These are phyloP conservation scores for Craseonycteris thonglongyai DNA, from an alignment of 2,113 vertebrate species.

Conservation along the genomic window DNA sequence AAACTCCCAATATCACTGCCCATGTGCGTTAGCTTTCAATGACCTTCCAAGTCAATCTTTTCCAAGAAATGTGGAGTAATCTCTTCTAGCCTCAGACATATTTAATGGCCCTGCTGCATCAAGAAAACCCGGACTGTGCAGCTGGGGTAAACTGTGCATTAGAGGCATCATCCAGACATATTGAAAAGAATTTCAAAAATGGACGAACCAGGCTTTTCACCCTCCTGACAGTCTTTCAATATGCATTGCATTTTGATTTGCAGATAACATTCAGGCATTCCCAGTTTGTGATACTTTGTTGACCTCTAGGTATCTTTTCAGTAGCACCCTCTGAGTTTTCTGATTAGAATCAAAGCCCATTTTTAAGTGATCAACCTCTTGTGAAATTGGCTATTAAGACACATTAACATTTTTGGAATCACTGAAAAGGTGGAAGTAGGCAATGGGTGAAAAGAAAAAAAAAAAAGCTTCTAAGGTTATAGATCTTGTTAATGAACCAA, in stretches of 20 bases:
- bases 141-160: background rate
- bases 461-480: background rate
- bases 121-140: background rate
- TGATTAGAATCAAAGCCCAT: constrained; percentile 13
- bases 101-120: background rate
- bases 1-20: background rate
- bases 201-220: background rate
- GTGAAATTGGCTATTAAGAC: constrained; percentile 20
- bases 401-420: constrained; percentile 1
- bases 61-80: background rate
- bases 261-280: background rate
- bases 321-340: background rate
- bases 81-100: background rate
- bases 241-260: background rate
- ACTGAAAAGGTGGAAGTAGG: background rate
- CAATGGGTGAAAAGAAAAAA: background rate
- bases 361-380: constrained; percentile 15
- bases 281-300: background rate
- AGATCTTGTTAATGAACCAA: background rate
- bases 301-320: background rate
- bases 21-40: background rate
- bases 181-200: background rate
- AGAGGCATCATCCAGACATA: background rate
- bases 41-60: background rate
- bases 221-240: background rate